phyloP scores from a whole-genome alignment of 1,140 invertebrate species.

The Palaemon carinicauda region DNA sequence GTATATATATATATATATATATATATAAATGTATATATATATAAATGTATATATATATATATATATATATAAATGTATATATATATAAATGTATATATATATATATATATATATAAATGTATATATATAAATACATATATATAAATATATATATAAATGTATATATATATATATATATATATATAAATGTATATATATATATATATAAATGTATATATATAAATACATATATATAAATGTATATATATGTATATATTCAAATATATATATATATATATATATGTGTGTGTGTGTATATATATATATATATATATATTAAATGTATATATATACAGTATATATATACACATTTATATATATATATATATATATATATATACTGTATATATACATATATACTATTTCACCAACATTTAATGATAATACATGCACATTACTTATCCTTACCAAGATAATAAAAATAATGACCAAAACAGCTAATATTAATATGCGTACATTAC shows the following conservation, averaged over 20 bases:
- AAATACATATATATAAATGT: background rate
- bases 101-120: background rate
- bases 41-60: background rate
- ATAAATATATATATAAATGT: background rate
- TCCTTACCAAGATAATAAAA: too few relatives aligned
- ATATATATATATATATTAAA: background rate
- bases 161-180: background rate
- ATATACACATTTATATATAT: constrained; percentile 1
- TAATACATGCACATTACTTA: too few relatives aligned
- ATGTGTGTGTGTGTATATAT: background rate
- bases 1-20: background rate
- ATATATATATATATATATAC: background rate
- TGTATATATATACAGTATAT: background rate
- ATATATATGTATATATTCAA: background rate
- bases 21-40: background rate
- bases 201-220: background rate
- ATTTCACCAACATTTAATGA: too few relatives aligned
- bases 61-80: background rate
- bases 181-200: background rate
- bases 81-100: background rate
- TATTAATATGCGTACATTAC: too few relatives aligned
- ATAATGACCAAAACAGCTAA: too few relatives aligned
- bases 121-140: background rate
- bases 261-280: background rate
- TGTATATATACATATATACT: too few relatives aligned